Conservation (phyloP, 92 coral and sea anemone species). For the Paramuricea clavata region DNA sequence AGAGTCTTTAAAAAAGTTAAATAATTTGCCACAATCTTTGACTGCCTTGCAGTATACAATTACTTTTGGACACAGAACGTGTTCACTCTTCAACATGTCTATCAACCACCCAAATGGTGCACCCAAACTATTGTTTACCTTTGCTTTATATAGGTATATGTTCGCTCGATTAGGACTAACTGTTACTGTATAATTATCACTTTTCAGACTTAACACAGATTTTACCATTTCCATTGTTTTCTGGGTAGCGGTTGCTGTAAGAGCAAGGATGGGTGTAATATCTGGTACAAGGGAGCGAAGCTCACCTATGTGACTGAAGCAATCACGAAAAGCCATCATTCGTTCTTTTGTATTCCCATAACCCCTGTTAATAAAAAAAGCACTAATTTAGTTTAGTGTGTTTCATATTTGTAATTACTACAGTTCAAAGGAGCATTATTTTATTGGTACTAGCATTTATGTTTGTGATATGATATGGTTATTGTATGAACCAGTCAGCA, state of each 20-base stretch:
- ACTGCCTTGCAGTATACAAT: conserved; percentile 66
- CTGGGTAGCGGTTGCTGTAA: conserved; percentile 47
- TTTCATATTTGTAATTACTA: too few relatives aligned
- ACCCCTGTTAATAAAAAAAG: too few relatives aligned
- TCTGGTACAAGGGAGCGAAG: conserved; percentile 22
- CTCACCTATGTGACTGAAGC: conserved; percentile 45
- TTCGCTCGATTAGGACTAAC: conserved; percentile 59
- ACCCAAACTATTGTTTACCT: not conserved
- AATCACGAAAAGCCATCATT: conserved; percentile 24
- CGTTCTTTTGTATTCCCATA: not conserved
- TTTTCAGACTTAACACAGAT: not conserved
- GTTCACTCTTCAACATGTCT: conserved; percentile 22
- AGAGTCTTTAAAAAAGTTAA: conserved; percentile 41
- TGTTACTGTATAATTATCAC: not conserved
- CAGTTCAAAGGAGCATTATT: too few relatives aligned
- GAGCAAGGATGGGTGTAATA: conserved; percentile 33
- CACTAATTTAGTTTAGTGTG: too few relatives aligned
- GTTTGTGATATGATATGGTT: too few relatives aligned
- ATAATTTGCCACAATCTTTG: conserved; percentile 73
- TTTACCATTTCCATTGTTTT: not conserved
- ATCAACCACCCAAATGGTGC: conserved; percentile 59
- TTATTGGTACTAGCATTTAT: too few relatives aligned
- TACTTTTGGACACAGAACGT: conserved; percentile 24
- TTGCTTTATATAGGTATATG: conserved; percentile 52
- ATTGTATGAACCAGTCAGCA: too few relatives aligned